Conservation (phyloP, 2,888 invertebrate genomes). For the Lycocerus yunnanus region DNA sequence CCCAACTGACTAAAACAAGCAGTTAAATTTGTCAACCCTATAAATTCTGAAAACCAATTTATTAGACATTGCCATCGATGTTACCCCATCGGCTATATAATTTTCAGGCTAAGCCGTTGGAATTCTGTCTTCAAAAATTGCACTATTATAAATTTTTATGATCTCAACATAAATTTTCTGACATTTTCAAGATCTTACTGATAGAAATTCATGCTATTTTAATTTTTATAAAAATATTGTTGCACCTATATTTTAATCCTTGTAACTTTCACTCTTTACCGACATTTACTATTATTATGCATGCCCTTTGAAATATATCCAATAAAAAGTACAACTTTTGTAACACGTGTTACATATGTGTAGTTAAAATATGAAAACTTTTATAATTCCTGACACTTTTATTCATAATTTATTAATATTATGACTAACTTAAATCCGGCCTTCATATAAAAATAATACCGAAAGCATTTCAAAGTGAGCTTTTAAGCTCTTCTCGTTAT, state of each 20-base stretch:
- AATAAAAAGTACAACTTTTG: slow-evolving; percentile 14
- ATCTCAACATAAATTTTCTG: no score
- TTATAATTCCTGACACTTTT: slow-evolving; percentile 37
- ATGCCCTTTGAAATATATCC: not conserved
- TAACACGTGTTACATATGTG: slow-evolving; percentile 36
- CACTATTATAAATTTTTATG: no score
- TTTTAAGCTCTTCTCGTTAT: not conserved
- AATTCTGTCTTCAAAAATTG: no score
- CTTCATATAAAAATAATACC: slow-evolving; percentile 35
- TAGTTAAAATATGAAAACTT: slow-evolving; percentile 36
- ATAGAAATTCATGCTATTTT: not conserved
- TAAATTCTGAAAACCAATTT: no score
- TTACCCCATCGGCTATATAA: no score
- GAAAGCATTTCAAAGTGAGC: not conserved
- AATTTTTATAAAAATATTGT: not conserved
- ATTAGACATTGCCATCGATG: no score
- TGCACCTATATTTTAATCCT: not conserved
- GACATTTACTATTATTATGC: not conserved
- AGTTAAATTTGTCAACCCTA: no score
- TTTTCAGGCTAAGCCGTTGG: no score
- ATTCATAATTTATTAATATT: slow-evolving; percentile 44
- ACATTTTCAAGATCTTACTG: no score
- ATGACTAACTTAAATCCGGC: slow-evolving; percentile 44
- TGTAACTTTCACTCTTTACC: not conserved
- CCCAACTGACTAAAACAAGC: no score